Conservation (phyloP, 1,140 invertebrate species). For the Monochamus saltuarius region DNA sequence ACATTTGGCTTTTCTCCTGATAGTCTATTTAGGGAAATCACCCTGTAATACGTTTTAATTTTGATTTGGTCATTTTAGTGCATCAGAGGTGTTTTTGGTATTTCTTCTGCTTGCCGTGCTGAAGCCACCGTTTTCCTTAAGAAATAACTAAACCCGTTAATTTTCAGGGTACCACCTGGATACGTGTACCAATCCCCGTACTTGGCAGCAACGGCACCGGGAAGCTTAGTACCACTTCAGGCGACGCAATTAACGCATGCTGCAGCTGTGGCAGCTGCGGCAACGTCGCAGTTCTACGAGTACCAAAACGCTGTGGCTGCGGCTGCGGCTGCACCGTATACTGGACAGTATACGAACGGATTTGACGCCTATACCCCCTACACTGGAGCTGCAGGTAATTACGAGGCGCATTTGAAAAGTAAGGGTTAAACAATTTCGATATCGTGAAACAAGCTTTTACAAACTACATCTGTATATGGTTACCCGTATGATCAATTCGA, state of each 20-base stretch:
- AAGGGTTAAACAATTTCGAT: not conserved
- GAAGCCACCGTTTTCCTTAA: conserved; percentile 4
- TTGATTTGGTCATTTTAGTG: conserved; percentile 15
- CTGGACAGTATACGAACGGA: conserved; percentile 69
- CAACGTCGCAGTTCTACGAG: conserved; percentile 73
- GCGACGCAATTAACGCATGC: conserved; percentile 66
- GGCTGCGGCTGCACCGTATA: conserved; percentile 65
- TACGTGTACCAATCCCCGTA: conserved; percentile 74
- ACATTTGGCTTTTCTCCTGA: no score
- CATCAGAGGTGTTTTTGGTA: conserved; percentile 28
- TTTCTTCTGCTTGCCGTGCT: conserved; percentile 42
- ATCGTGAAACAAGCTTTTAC: not conserved
- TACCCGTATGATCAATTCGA: not conserved
- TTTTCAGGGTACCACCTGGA: conserved; percentile 70
- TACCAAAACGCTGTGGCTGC: conserved; percentile 68
- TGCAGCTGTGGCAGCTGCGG: conserved; percentile 69
- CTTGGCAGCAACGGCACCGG: conserved; percentile 61
- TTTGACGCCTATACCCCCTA: conserved; percentile 71
- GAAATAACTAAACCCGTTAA: conserved; percentile 8
- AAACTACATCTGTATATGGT: not conserved
- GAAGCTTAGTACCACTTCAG: conserved; percentile 65
- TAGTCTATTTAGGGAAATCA: no score
- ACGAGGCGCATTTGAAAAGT: conserved; percentile 1
- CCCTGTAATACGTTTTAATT: not conserved
- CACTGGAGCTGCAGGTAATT: conserved; percentile 58